Evolutionary conservation across 2,113 vertebrate genomes (phyloP), one percentile per base, ranked within the genome.

Genomic region (Hippocampus comes): DNA sequence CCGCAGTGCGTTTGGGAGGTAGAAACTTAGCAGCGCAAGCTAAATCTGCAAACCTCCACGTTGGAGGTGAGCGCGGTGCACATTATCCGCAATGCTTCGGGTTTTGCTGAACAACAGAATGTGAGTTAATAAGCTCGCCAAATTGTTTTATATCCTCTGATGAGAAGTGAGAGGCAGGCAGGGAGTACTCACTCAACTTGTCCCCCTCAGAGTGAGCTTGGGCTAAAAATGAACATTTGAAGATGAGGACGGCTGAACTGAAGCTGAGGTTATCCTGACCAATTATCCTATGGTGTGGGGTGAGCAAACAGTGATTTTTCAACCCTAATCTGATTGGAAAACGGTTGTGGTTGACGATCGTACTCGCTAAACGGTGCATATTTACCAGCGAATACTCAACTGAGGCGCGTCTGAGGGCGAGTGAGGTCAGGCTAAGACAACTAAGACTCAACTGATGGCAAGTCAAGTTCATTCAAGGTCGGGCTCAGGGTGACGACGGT

Each of bases 11-110:
- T 87, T 79, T 67, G 88, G 88, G 90, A 90, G 83, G 83, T 72
- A 76, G 78, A 90, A 90, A 97, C 95, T 95, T 94, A 97, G 94
- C 93, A 89, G 91, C 91, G 93, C 94, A 95, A 95, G 94, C 95
- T 96, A 96, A 96, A 96, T 96, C 93, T 79, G 92, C 90, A 87
- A 85, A 74, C 79, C 86, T 93, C 94, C 85, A 93, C 93, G 93
- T 94, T 94, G 91, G 92, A 94, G 93, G 92, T 94, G 92, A 94
- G 91, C 94, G 86, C 92, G 89, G 89, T 83, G 88, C 91, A 92
- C 93, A 95, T 97, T 95, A 95, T 87, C 90, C 80, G 88, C 91
- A 86, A 85, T 92, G 92, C 92, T 93, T 93, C 92, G 91, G 90
- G 86, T 94, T 94, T 93, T 94, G 90, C 92, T 90, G 87, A 90